Evolutionary conservation across 2,888 invertebrate genomes (phyloP).

Genomic region (Venusia cambrica): DNA sequence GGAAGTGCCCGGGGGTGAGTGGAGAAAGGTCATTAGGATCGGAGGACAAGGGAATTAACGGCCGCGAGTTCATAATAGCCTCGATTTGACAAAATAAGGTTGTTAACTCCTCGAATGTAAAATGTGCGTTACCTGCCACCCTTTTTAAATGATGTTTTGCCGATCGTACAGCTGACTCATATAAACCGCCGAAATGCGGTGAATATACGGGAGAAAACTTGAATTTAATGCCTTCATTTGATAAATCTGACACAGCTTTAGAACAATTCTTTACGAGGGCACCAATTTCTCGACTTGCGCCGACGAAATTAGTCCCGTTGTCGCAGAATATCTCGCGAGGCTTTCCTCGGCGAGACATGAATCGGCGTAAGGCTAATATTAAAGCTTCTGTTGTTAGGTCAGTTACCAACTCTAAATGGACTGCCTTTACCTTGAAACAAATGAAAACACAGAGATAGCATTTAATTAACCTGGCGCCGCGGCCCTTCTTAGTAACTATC

Average conservation of each 20-base stretch:
- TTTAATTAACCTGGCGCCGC: constrained; percentile 1
- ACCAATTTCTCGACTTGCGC: constrained; percentile 6
- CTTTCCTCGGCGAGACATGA: constrained; percentile 8
- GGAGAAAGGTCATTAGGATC: constrained; percentile 19
- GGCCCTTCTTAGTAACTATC: too few relatives aligned
- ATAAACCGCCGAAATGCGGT: constrained; percentile 1
- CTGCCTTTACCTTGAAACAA: constrained; percentile 2
- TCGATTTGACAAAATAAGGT: constrained; percentile 9
- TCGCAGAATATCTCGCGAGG: constrained; percentile 7
- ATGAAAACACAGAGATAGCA: too few relatives aligned
- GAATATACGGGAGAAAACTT: too few relatives aligned
- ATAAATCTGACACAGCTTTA: constrained; percentile 1
- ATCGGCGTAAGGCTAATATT: constrained; percentile 4
- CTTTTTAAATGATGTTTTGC: too few relatives aligned
- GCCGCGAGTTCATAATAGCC: constrained; percentile 4
- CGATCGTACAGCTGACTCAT: constrained; percentile 3
- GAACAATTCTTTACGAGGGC: constrained; percentile 4
- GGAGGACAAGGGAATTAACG: constrained; percentile 1
- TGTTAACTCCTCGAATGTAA: constrained; percentile 11
- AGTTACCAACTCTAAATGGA: constrained; percentile 3
- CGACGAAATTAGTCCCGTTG: constrained; percentile 8
- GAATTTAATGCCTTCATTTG: constrained; percentile 4
- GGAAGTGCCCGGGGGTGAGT: constrained; percentile 7
- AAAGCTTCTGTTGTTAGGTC: constrained; percentile 4
- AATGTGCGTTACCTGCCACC: too few relatives aligned